Evolutionary conservation across 2,797 vertebrate genomes (phyloP).

Genomic region (Trachops cirrhosus): DNA sequence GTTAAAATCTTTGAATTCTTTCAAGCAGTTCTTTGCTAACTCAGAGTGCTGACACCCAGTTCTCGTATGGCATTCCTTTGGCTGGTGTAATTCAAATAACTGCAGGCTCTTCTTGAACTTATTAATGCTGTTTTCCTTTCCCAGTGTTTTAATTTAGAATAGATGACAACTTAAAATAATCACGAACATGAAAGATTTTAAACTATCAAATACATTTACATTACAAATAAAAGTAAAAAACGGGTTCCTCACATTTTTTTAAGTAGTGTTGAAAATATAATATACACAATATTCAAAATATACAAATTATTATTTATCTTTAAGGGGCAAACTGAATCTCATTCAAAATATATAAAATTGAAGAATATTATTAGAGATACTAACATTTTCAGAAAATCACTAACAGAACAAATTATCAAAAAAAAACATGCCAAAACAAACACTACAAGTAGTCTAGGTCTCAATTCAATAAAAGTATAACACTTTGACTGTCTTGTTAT

Average conservation of each 20-base stretch:
- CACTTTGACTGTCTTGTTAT: neutral
- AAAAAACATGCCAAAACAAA: neutral
- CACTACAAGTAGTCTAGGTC: neutral
- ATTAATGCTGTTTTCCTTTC: neutral
- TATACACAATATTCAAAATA: neutral
- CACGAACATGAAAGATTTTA: neutral
- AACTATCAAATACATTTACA: neutral
- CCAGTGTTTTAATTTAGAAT: conserved; percentile 14
- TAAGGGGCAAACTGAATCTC: neutral
- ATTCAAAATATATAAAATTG: neutral
- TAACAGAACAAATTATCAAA: conserved; percentile 35
- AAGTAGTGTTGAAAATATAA: neutral
- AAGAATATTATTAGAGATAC: neutral
- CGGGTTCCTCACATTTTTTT: neutral
- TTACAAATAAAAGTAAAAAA: conserved; percentile 15
- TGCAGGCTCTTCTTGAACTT: neutral
- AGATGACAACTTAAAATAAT: conserved; percentile 4
- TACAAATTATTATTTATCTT: neutral
- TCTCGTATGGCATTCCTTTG: neutral
- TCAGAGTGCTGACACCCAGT: neutral
- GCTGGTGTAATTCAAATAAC: neutral
- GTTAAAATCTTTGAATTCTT: conserved; percentile 1
- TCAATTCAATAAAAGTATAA: neutral
- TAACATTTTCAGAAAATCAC: conserved; percentile 24
- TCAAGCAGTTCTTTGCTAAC: neutral